Percentiles rank a stretch among this genome's conserved stretches.
Conservation (phyloP, 2,797 vertebrate genomes). For the Bradypodion ventrale region DNA sequence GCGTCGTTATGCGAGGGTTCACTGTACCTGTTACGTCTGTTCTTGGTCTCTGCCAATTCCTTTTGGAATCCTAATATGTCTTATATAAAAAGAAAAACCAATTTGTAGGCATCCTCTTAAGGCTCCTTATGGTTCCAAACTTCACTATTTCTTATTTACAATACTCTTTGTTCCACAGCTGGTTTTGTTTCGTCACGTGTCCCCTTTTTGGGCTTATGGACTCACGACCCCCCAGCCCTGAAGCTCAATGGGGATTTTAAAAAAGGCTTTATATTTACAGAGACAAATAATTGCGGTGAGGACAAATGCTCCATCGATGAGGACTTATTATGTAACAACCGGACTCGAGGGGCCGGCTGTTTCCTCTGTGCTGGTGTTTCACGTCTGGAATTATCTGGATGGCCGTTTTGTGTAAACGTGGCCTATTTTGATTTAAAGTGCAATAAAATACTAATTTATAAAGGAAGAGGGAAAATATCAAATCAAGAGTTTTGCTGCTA, state of each 20-base stretch:
- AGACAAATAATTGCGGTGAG: not conserved
- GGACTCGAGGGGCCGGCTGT: not conserved
- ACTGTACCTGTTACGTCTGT: too few relatives aligned
- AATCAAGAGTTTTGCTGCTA: not conserved
- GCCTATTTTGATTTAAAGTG: constrained; percentile 20
- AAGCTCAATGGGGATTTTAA: too few relatives aligned
- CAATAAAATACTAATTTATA: constrained; percentile 19
- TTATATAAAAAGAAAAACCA: too few relatives aligned
- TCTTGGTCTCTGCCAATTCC: too few relatives aligned
- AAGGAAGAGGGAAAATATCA: not conserved
- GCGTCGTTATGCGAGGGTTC: too few relatives aligned
- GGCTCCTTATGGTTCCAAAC: not conserved
- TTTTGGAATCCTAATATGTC: too few relatives aligned
- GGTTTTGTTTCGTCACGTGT: not conserved
- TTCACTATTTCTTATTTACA: not conserved
- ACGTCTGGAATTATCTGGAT: constrained; percentile 6
- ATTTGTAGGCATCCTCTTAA: too few relatives aligned
- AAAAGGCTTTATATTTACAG: not conserved
- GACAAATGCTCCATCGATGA: not conserved
- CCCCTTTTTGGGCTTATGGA: not conserved
- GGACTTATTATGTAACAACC: not conserved
- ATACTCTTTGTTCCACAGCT: not conserved
- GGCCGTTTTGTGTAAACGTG: not conserved
- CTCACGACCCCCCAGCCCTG: not conserved
- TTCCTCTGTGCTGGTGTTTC: not conserved